A percentile compares a stretch with the other conserved stretches of the same genome.
phyloP scores from a whole-genome alignment of 2,113 vertebrate species.

The Theristicus caerulescens region DNA sequence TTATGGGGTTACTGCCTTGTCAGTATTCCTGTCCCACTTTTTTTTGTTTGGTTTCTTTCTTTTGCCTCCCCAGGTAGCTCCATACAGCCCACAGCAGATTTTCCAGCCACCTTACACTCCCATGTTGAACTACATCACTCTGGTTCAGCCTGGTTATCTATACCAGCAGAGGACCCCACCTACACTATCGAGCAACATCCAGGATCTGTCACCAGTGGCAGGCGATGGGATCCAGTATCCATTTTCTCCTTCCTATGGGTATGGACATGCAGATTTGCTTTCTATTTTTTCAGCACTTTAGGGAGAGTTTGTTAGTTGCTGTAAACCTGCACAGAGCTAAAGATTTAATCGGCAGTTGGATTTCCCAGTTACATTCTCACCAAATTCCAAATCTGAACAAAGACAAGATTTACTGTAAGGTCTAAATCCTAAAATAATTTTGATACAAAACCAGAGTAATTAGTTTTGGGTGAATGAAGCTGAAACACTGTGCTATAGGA shows the following conservation, averaged over 20 bases:
- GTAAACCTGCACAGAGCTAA: neutral
- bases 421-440: neutral
- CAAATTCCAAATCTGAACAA: neutral
- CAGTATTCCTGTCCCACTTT: neutral
- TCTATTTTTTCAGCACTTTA: neutral
- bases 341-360: rapidly evolving
- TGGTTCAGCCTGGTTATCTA: constrained; percentile 38
- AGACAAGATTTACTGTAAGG: neutral
- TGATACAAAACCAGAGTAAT: neutral
- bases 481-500: neutral
- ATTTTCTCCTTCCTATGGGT: constrained; percentile 53
- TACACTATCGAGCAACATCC: neutral
- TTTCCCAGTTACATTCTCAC: neutral
- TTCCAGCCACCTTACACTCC: constrained; percentile 54
- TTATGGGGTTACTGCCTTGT: neutral
- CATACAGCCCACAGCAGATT: constrained; percentile 55
- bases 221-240: constrained; percentile 37
- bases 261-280: neutral
- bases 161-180: constrained; percentile 46
- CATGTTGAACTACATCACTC: constrained; percentile 37
- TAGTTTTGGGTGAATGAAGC: neutral
- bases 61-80: constrained; percentile 31
- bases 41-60: neutral
- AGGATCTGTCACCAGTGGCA: constrained; percentile 31
- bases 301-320: neutral